Evolutionary conservation across 2,113 vertebrate genomes (phyloP).

Genomic region (Rhegmatorhina hoffmannsi): DNA sequence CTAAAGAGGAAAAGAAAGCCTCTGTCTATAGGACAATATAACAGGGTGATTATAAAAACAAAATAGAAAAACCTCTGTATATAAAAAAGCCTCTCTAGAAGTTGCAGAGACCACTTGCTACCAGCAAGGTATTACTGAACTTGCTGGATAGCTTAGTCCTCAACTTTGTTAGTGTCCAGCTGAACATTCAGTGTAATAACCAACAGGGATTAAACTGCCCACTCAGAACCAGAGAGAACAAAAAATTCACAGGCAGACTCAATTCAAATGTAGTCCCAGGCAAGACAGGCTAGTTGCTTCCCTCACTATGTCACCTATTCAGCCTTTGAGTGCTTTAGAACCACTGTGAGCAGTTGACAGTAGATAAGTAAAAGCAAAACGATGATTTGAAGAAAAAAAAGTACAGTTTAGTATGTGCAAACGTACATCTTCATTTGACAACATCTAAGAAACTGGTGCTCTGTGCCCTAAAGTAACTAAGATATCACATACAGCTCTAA

Average conservation of each 20-base stretch:
- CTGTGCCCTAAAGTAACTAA: constrained; percentile 73
- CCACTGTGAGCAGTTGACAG: constrained; percentile 74
- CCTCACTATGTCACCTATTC: constrained; percentile 69
- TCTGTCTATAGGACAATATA: constrained; percentile 68
- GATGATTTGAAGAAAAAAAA: constrained; percentile 69
- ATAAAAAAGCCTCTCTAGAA: constrained; percentile 69
- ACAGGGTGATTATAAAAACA: constrained; percentile 62
- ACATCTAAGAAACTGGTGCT: constrained; percentile 65
- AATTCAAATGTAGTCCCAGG: constrained; percentile 77
- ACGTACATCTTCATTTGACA: constrained; percentile 73
- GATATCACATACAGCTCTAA: constrained; percentile 75
- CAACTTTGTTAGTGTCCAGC: constrained; percentile 65
- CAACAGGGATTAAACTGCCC: constrained; percentile 69
- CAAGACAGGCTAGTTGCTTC: constrained; percentile 69
- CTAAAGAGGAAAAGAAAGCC: constrained; percentile 68
- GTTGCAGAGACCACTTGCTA: constrained; percentile 74
- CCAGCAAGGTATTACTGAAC: constrained; percentile 68
- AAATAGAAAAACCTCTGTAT: constrained; percentile 44
- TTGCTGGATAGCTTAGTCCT: constrained; percentile 74
- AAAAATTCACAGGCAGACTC: constrained; percentile 74
- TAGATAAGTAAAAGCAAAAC: constrained; percentile 80
- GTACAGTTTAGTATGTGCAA: constrained; percentile 72
- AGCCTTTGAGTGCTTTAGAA: constrained; percentile 71
- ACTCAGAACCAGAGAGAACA: constrained; percentile 72
- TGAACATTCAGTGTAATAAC: constrained; percentile 67